Conservation (phyloP, 2,888 invertebrate species). For the Caenorhabditis uteleia region DNA sequence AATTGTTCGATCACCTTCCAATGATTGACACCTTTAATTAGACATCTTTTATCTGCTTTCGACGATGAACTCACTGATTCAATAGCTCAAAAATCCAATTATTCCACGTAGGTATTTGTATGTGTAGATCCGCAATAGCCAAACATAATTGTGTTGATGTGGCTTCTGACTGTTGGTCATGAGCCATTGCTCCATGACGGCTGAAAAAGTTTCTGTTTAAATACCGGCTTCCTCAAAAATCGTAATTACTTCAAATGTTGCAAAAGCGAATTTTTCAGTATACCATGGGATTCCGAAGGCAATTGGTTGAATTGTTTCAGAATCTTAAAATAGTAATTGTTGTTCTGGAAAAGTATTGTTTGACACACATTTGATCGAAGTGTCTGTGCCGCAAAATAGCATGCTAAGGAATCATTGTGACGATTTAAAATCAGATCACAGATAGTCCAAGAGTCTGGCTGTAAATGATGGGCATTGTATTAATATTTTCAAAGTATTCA, state of each 20-base stretch:
- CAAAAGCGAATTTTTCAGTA: constrained; percentile 87
- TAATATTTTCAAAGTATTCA: no score
- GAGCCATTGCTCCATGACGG: constrained; percentile 32
- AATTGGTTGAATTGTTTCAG: constrained; percentile 43
- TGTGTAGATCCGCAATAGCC: constrained; percentile 88
- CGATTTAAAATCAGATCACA: constrained; percentile 90
- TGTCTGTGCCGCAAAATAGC: constrained; percentile 95
- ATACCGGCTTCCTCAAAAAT: no score
- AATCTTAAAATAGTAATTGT: constrained; percentile 35
- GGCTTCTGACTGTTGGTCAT: constrained; percentile 71
- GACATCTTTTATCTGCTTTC: no score
- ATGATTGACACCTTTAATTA: constrained; percentile 41
- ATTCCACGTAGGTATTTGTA: constrained; percentile 92
- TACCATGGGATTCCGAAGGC: constrained; percentile 73
- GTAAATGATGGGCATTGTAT: no score
- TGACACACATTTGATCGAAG: constrained; percentile 78
- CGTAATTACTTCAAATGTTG: constrained; percentile 77
- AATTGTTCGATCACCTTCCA: constrained; percentile 75
- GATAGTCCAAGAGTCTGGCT: constrained; percentile 96
- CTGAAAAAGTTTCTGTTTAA: constrained; percentile 9
- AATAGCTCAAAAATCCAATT: constrained; percentile 86
- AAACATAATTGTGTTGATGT: constrained; percentile 88
- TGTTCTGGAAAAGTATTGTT: no score
- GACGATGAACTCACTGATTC: constrained; percentile 78
- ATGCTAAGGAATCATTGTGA: constrained; percentile 74